Conservation (phyloP, 1,140 invertebrate species). For the Stenopsyche tienmushanensis region DNA sequence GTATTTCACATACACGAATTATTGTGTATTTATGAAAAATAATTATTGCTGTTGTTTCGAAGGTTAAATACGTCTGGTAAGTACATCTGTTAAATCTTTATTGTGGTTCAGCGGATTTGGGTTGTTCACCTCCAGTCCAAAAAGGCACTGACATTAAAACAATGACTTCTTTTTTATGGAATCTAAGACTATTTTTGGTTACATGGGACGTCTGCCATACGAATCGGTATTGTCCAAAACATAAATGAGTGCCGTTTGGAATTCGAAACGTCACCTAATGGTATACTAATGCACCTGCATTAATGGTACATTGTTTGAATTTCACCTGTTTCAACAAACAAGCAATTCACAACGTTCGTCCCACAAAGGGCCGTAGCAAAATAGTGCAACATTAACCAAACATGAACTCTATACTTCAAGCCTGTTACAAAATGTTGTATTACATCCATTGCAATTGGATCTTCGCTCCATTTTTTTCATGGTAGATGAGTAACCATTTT, state of each 20-base stretch:
- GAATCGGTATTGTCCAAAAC: too few species aligned
- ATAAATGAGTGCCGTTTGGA: neutral
- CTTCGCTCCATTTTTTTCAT: neutral
- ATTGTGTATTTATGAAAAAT: too few species aligned
- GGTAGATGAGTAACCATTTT: neutral
- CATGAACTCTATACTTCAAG: neutral
- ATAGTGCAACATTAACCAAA: neutral
- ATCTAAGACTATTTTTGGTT: too few species aligned
- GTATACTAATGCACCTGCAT: neutral
- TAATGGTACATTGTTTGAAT: neutral
- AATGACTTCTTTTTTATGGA: too few species aligned
- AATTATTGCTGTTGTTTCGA: too few species aligned
- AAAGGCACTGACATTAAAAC: too few species aligned
- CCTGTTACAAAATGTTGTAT: neutral
- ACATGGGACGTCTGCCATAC: too few species aligned
- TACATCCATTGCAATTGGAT: neutral
- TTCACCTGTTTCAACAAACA: neutral
- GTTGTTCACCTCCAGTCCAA: too few species aligned
- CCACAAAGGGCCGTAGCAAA: neutral
- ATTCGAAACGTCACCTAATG: neutral
- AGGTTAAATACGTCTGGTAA: too few species aligned
- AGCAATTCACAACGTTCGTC: neutral
- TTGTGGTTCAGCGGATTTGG: too few species aligned
- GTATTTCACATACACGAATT: too few species aligned
- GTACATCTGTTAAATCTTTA: too few species aligned